phyloP scores from a whole-genome alignment of 1,140 invertebrate species.

The Calliphora vicina region DNA sequence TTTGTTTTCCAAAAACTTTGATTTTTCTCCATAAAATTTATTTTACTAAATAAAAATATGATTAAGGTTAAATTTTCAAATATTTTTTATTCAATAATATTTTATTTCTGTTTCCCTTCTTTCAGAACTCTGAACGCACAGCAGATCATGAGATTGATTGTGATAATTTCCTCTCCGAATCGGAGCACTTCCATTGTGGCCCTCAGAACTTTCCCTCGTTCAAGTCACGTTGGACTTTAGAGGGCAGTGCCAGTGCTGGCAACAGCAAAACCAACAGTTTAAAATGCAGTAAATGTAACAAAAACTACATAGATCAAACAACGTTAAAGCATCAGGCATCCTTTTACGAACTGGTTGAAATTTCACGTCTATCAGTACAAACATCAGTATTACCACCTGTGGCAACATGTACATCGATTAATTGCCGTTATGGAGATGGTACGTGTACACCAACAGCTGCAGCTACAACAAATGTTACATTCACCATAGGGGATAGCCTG shows the following conservation, averaged over 20 bases:
- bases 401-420: slow-evolving; percentile 53
- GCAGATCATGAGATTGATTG: slow-evolving; percentile 56
- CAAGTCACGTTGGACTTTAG: slow-evolving; percentile 47
- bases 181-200: slow-evolving; percentile 59
- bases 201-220: slow-evolving; percentile 55
- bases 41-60: too few relatives aligned
- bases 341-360: slow-evolving; percentile 58
- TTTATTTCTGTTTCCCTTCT: not conserved
- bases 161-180: slow-evolving; percentile 57
- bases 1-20: too few relatives aligned
- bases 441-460: slow-evolving; percentile 42
- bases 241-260: slow-evolving; percentile 21
- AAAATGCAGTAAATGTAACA: slow-evolving; percentile 51
- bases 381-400: not conserved
- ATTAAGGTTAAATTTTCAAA: too few relatives aligned
- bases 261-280: slow-evolving; percentile 40
- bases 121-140: slow-evolving; percentile 54
- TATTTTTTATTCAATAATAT: not conserved
- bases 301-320: slow-evolving; percentile 39
- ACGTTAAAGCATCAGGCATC: slow-evolving; percentile 53
- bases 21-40: too few relatives aligned
- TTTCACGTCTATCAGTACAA: slow-evolving; percentile 55
- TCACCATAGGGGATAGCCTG: slow-evolving; percentile 15
- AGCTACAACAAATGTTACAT: not conserved
- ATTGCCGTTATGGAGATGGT: slow-evolving; percentile 51